phyloP scores from a whole-genome alignment of 2,797 vertebrate genomes.

The Sebastes hubbsi region DNA sequence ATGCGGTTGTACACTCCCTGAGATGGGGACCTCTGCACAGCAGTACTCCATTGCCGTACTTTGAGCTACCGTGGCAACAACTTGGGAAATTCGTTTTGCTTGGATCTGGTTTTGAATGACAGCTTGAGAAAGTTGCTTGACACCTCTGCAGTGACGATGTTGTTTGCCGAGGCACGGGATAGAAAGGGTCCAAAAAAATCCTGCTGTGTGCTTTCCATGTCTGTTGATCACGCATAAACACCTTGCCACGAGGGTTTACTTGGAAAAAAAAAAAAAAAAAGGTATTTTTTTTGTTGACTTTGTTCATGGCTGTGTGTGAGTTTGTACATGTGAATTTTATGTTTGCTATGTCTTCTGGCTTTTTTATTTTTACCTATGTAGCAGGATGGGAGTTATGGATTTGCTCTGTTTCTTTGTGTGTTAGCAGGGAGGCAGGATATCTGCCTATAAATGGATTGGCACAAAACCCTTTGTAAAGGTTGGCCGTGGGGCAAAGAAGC shows the following conservation, averaged over 20 bases:
- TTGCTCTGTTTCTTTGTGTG: background rate
- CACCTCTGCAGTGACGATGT: conserved; percentile 37
- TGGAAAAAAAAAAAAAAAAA: background rate
- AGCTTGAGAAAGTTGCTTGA: conserved; percentile 43
- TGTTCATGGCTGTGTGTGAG: conserved; percentile 27
- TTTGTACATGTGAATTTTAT: background rate
- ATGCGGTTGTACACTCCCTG: conserved; percentile 27
- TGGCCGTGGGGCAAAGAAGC: background rate
- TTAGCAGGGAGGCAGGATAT: background rate
- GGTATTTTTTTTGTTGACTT: conserved; percentile 17
- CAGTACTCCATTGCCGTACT: conserved; percentile 2
- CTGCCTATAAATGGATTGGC: background rate
- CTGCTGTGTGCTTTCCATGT: conserved; percentile 37
- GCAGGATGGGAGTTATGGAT: background rate
- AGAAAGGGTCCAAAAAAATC: conserved; percentile 37
- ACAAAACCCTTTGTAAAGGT: background rate
- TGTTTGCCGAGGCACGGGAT: conserved; percentile 41
- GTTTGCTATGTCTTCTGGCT: background rate
- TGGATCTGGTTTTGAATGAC: conserved; percentile 58
- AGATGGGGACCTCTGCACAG: conserved; percentile 50
- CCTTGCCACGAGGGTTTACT: conserved; percentile 26
- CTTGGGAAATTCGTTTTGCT: conserved; percentile 51
- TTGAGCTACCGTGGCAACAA: conserved; percentile 52
- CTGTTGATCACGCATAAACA: conserved; percentile 47
- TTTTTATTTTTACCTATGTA: background rate